A percentile compares a stretch with the other conserved stretches of the same genome.
Evolutionary conservation across 1,140 invertebrate genomes (phyloP).

Genomic region (Yoshiicerus persimilis): DNA sequence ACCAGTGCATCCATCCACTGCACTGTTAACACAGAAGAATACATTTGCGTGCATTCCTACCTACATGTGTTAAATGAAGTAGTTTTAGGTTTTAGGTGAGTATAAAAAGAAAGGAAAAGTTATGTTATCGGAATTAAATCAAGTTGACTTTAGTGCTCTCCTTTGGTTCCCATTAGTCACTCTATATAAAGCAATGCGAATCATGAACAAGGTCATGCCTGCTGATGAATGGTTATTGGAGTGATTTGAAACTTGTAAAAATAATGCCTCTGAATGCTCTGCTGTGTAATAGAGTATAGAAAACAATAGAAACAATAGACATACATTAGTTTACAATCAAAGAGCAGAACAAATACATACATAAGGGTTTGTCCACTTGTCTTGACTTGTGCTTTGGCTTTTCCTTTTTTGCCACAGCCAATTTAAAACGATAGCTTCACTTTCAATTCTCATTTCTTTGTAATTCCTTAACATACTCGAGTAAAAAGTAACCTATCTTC

Average conservation of each 20-base stretch:
- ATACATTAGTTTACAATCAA: neutral
- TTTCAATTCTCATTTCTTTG: neutral
- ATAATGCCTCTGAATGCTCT: neutral
- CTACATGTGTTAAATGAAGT: too few relatives aligned
- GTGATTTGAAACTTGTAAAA: slow-evolving; percentile 3
- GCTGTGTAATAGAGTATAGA: neutral
- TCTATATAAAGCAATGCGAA: neutral
- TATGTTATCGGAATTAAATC: neutral
- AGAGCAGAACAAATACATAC: neutral
- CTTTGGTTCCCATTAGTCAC: neutral
- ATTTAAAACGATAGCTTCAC: neutral
- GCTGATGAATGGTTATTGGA: neutral
- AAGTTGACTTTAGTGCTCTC: neutral
- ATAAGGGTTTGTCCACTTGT: neutral
- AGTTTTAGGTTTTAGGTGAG: too few relatives aligned
- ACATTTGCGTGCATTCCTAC: too few relatives aligned
- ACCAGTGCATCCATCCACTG: too few relatives aligned
- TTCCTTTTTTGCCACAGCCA: neutral
- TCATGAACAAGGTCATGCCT: neutral
- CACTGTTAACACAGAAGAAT: too few relatives aligned
- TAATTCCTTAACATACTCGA: neutral
- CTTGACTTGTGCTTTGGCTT: neutral
- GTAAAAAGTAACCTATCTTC: too few relatives aligned
- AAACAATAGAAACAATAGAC: neutral
- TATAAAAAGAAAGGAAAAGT: neutral